Evolutionary conservation across 2,888 invertebrate genomes (phyloP).

Genomic region (Troglohyphantes excavatus): DNA sequence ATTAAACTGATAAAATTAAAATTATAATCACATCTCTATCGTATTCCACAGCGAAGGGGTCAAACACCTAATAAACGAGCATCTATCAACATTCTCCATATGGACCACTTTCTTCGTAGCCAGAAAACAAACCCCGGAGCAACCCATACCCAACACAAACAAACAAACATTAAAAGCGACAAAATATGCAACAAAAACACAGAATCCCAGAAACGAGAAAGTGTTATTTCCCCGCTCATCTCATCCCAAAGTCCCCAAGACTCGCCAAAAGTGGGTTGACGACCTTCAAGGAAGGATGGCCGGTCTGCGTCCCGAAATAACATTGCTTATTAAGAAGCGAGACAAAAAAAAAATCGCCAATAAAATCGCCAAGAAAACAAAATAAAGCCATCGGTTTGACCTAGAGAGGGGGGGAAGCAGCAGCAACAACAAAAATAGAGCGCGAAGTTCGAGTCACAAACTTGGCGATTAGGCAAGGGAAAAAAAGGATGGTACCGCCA

Average conservation of each 20-base stretch:
- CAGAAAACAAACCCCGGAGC: not conserved
- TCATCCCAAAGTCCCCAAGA: conserved; percentile 2
- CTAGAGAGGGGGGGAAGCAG: conserved; percentile 52
- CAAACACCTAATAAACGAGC: not conserved
- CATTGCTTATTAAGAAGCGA: not conserved
- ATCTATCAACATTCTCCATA: not conserved
- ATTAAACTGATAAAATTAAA: too few relatives aligned
- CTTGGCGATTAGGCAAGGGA: conserved; percentile 10
- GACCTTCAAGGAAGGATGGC: conserved; percentile 53
- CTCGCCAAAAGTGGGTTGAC: conserved; percentile 49
- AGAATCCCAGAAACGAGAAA: conserved; percentile 15
- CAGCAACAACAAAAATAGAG: conserved; percentile 29
- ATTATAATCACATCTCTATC: too few relatives aligned
- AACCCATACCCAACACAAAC: not conserved
- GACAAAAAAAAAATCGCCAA: conserved; percentile 21
- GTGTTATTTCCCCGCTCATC: conserved; percentile 2
- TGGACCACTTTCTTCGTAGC: not conserved
- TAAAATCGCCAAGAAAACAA: not conserved
- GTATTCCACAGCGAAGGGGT: too few relatives aligned
- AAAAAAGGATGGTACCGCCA: conserved; percentile 1
- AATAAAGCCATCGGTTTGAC: conserved; percentile 13
- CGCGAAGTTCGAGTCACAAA: conserved; percentile 32
- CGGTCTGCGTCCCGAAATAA: conserved; percentile 8
- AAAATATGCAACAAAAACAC: not conserved
- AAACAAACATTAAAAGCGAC: too few relatives aligned